Evolutionary conservation across 2,888 invertebrate species (phyloP), one percentile per base, ranked within the genome.

Genomic region (Drosophila fulvimacula): DNA sequence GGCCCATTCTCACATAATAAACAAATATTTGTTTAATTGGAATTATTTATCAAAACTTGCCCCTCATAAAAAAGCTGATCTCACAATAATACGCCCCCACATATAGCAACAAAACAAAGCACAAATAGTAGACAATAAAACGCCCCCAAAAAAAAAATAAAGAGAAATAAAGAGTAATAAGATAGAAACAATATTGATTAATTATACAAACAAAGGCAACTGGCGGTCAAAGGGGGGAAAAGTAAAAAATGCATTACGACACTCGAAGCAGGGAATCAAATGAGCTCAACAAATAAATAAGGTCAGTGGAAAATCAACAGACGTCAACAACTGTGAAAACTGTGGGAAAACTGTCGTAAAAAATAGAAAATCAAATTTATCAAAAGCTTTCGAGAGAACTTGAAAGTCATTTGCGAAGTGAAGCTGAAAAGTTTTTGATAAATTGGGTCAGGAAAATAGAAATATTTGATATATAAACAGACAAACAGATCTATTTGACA

Each of bases 111-210:
- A 17, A 39, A 39, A 39, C 39, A 17, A 39, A 10, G n/a, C 3
- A 24, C 27, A n/a, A 5, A 27, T 4, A 13, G 21, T n/a, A 53
- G 27, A 49, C 10, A 61, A 53, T 34, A 46, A 56, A 51, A 84
- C 79, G 67, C 79, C 73, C 76, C 53, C 44, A 49, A 56, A 69
- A 46, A 21, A 41, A n/a, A n/a, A n/a, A n/a, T 0, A 69, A 0
- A 46, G 65, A 13, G 15, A 42, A 42, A 51, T 34, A 32, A 58
- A 59, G 34, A 63, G 39, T 61, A 83, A 87, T 76, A 24, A 24
- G 24, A 52, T 27, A 27, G 51, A 32, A 62, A 34, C 38, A 73
- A 69, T 75, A 85, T 85, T 83, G 86, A 88, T 83, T 73, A 80
- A 82, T 88, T 77, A 66, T 51, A 68, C 70, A 66, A 64, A 67